Conservation (phyloP, 2,113 vertebrate species). For the Hemichromis elongatus region DNA sequence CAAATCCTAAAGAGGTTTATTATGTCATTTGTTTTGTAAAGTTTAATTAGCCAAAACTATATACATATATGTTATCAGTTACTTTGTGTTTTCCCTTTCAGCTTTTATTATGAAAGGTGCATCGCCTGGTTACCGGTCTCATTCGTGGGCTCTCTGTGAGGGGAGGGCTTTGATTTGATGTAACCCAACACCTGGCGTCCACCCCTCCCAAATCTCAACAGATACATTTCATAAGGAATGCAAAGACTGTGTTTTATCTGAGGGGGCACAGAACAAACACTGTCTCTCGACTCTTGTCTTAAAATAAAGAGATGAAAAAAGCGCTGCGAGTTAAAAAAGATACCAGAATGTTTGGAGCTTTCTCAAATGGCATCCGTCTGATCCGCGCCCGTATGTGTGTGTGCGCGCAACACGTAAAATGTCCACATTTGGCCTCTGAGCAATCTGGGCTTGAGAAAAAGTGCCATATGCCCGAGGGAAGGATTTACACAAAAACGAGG, state of each 20-base stretch:
- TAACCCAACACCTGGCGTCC: constrained; percentile 74
- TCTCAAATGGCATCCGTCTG: constrained; percentile 62
- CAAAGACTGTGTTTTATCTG: constrained; percentile 72
- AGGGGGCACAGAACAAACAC: constrained; percentile 66
- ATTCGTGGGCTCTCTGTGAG: background rate
- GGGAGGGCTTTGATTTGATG: constrained; percentile 68
- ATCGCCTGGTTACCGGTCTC: background rate
- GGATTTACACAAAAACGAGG: background rate
- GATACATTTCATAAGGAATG: constrained; percentile 73
- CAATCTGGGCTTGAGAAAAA: background rate
- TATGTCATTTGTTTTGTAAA: background rate
- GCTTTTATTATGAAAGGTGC: constrained; percentile 35
- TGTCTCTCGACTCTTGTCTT: constrained; percentile 62
- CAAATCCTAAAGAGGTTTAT: background rate
- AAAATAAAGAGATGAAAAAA: constrained; percentile 71
- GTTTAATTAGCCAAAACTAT: background rate
- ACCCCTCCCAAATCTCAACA: constrained; percentile 71
- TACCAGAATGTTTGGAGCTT: constrained; percentile 51
- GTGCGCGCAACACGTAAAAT: constrained; percentile 21
- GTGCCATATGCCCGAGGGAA: background rate
- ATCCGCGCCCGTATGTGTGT: constrained; percentile 7
- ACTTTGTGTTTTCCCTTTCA: background rate
- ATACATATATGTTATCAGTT: background rate
- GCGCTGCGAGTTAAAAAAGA: constrained; percentile 48
- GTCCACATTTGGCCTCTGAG: background rate